Conservation (phyloP, 1,140 invertebrate species). For the Drosophila teissieri region DNA sequence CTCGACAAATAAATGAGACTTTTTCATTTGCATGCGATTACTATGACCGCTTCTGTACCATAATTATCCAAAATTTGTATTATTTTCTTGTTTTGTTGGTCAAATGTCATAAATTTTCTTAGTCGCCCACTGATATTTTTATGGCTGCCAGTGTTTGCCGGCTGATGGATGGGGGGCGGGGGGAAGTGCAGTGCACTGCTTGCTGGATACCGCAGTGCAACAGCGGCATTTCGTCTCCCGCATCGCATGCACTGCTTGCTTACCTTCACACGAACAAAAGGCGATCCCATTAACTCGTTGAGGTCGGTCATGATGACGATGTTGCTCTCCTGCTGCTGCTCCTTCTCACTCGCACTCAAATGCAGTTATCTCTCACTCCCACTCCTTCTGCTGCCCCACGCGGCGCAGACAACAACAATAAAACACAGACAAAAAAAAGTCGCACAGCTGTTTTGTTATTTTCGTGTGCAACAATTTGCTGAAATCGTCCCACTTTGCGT, state of each 20-base stretch:
- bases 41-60: too few relatives aligned
- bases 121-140: not conserved
- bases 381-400: conserved; percentile 22
- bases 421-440: conserved; percentile 1
- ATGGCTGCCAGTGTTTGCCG: not conserved
- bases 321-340: conserved; percentile 4
- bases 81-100: not conserved
- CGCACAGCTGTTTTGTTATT: conserved; percentile 65
- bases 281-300: conserved; percentile 78
- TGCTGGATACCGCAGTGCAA: conserved; percentile 2
- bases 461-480: conserved; percentile 61
- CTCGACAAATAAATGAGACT: too few relatives aligned
- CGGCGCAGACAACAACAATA: conserved; percentile 11
- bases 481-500: conserved; percentile 64
- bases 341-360: not conserved
- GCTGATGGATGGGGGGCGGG: not conserved
- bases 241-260: conserved; percentile 27
- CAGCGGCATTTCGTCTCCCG: conserved; percentile 5
- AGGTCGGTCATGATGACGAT: conserved; percentile 73
- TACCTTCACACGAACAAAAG: conserved; percentile 84
- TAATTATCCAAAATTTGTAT: too few relatives aligned
- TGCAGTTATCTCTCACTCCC: not conserved
- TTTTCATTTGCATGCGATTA: too few relatives aligned
- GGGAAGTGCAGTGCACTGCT: not conserved
- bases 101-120: not conserved